A percentile compares a stretch with the other conserved stretches of the same genome.
Evolutionary conservation across 2,797 vertebrate species (phyloP).

Genomic region (Chrosomus eos): DNA sequence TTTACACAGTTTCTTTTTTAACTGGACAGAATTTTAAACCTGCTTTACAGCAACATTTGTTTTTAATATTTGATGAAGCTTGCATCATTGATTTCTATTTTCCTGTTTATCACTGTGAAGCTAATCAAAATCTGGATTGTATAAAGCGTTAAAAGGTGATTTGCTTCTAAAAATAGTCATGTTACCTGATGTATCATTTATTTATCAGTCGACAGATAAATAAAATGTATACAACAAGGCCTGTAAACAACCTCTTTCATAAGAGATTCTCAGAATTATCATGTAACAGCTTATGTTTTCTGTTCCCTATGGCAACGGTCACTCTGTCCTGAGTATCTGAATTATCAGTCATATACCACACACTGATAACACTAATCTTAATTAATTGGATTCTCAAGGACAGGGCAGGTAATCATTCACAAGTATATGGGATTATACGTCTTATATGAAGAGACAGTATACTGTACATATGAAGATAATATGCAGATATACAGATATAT

Average conservation of each 20-base stretch:
- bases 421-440: background rate
- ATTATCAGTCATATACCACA: slow-evolving; percentile 17
- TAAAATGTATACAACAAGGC: background rate
- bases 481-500: too few species aligned
- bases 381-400: slow-evolving; percentile 46
- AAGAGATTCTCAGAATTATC: background rate
- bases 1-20: background rate
- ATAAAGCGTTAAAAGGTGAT: background rate
- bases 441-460: background rate
- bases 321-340: slow-evolving; percentile 8
- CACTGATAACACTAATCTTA: slow-evolving; percentile 45
- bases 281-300: background rate
- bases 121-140: background rate
- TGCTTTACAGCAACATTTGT: background rate
- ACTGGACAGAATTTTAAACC: background rate
- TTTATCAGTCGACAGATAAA: background rate
- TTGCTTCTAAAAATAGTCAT: background rate
- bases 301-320: background rate
- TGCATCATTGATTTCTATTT: background rate
- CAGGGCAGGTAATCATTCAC: slow-evolving; percentile 49
- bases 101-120: background rate
- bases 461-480: background rate
- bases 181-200: background rate
- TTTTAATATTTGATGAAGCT: background rate
- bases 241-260: background rate